Base-by-base conservation (phyloP, 2,888 invertebrate species). In the Dynastes grantii region DNA sequence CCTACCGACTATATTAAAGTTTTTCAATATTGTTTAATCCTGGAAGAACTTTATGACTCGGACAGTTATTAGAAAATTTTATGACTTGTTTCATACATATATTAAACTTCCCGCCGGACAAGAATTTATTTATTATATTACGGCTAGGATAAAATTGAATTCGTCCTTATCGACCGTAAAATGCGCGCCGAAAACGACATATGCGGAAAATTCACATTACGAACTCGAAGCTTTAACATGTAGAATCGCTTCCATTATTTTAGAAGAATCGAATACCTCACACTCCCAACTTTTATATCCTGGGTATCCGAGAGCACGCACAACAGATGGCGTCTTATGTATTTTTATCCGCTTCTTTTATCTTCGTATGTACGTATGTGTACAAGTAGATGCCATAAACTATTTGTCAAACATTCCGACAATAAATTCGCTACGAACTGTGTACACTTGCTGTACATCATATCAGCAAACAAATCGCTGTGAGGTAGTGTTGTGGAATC, bases 21-120 rank as follows among this genome's bases (percentile, higher is more conserved):
- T 32, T 63, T 63, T 63, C 63, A 29, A 63, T 63, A 63, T 37
- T 63, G 63, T 63, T 63, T 63, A 63, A 63, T 63, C 63, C 63
- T 5, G 55, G 32, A 29, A 13, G 32, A 37, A 63, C 13, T 63
- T 63, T 63, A 63, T n/a, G 63, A 13, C 32, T 27, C 27, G 29
- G 29, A 63, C 32, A 63, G 63, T 63, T 63, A 63, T 63, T 63
- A 29, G 63, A 63, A 63, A 63, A 27, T 63, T 37, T 63, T 63
- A 63, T 4, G 32, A 63, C 29, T 32, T 63, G 32, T 29, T 63
- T 13, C 63, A 32, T 63, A 13, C 32, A 63, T 29, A 63, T 55
- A 55, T 55, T 55, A 55, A 55, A 55, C 1, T 16, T 22, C 11
- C 45, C 45, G 11, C 16, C n/a, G 55, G 55, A 55, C n/a, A 2